phyloP scores from a whole-genome alignment of 2,797 vertebrate species.

The Lerista edwardsae region DNA sequence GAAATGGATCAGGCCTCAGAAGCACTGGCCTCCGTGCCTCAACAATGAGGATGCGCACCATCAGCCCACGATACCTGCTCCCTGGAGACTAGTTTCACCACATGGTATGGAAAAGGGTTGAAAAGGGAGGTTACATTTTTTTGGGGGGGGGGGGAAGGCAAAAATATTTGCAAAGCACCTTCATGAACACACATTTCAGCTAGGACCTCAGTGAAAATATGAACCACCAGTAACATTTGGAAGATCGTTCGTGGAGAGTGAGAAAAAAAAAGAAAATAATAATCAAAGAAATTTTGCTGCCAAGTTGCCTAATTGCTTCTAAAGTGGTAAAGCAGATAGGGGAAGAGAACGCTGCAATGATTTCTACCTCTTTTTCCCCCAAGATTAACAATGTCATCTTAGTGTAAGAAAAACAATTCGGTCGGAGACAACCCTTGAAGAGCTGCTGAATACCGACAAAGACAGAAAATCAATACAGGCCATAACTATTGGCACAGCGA shows the following conservation, averaged over 20 bases:
- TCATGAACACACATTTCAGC: neutral
- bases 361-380: slow-evolving; percentile 56
- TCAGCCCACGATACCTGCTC: neutral
- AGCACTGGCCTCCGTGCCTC: neutral
- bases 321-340: slow-evolving; percentile 39
- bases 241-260: neutral
- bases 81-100: neutral
- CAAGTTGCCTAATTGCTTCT: slow-evolving; percentile 51
- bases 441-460: slow-evolving; percentile 62
- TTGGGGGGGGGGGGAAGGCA: no score
- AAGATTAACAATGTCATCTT: slow-evolving; percentile 49
- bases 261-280: neutral
- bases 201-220: slow-evolving; percentile 3
- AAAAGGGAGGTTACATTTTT: neutral
- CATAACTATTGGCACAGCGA: slow-evolving; percentile 45
- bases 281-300: slow-evolving; percentile 1
- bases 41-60: neutral
- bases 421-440: slow-evolving; percentile 49
- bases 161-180: neutral
- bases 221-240: slow-evolving; percentile 20
- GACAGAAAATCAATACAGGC: slow-evolving; percentile 64
- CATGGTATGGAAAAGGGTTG: neutral
- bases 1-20: neutral
- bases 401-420: slow-evolving; percentile 59
- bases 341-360: slow-evolving; percentile 52